Conservation (phyloP, 2,888 invertebrate species). For the Phasia obesa region DNA sequence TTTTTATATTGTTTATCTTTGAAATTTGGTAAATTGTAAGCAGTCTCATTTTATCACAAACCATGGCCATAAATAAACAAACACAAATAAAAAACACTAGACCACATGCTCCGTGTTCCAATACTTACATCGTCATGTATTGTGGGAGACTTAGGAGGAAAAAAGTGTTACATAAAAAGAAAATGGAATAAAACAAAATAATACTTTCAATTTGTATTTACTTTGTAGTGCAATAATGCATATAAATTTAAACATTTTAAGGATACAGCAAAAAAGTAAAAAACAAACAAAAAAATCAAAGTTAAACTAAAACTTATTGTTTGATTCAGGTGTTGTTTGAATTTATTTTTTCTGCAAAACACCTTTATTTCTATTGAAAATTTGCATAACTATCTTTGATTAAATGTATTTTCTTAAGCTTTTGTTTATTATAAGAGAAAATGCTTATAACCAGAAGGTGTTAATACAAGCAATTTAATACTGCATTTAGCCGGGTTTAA, state of each 20-base stretch:
- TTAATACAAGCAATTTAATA: constrained; percentile 14
- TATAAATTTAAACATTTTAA: constrained; percentile 28
- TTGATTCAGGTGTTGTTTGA: constrained; percentile 65
- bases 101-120: constrained; percentile 32
- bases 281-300: background rate
- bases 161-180: constrained; percentile 60
- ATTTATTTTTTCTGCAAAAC: constrained; percentile 44
- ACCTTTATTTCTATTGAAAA: constrained; percentile 55
- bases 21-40: background rate
- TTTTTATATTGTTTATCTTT: background rate
- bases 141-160: constrained; percentile 58
- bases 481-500: background rate
- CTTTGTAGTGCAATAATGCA: constrained; percentile 22
- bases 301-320: constrained; percentile 51
- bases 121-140: constrained; percentile 28
- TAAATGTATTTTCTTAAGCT: constrained; percentile 9
- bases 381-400: constrained; percentile 66
- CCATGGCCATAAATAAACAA: constrained; percentile 42
- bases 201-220: constrained; percentile 63
- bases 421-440: background rate
- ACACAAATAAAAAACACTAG: background rate
- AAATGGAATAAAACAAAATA: constrained; percentile 32
- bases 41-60: constrained; percentile 2
- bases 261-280: constrained; percentile 21
- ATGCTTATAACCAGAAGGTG: background rate